Percentiles rank a stretch among this genome's conserved stretches.
Evolutionary conservation across 2,113 vertebrate species (phyloP).

Genomic region (Pithys albifrons): DNA sequence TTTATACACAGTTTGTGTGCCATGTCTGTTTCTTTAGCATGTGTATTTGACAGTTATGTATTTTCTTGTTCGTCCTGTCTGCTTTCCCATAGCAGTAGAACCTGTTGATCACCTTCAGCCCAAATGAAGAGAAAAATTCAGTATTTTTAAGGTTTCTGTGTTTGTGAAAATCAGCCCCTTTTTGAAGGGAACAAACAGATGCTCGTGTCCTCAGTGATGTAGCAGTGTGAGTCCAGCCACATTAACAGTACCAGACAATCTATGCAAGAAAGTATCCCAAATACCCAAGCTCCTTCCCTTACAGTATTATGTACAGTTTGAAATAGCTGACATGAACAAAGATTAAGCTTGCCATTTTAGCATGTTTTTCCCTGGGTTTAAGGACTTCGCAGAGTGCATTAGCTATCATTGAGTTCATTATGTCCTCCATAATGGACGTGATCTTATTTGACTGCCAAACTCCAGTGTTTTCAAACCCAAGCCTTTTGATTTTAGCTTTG

Average conservation of each 20-base stretch:
- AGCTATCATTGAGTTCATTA: background rate
- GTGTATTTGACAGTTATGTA: background rate
- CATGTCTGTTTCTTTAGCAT: background rate
- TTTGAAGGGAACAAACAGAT: background rate
- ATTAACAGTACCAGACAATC: background rate
- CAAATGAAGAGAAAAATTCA: background rate
- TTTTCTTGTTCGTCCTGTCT: background rate
- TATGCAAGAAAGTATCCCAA: background rate
- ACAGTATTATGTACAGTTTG: background rate
- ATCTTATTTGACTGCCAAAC: background rate
- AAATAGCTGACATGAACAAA: background rate
- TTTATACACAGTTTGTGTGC: background rate
- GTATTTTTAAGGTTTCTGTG: background rate
- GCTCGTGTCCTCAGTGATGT: background rate
- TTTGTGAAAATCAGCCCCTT: background rate
- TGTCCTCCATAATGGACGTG: background rate
- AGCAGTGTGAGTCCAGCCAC: background rate
- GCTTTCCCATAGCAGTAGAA: background rate
- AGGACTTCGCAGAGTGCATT: background rate
- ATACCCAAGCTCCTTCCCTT: background rate
- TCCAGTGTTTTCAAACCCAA: background rate
- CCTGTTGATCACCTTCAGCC: background rate
- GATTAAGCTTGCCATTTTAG: background rate
- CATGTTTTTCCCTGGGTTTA: background rate
- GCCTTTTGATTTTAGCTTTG: background rate